These are phyloP conservation scores for Poeciliopsis prolifica DNA, from an alignment of 2,113 vertebrate species.

Conservation along the genomic window DNA sequence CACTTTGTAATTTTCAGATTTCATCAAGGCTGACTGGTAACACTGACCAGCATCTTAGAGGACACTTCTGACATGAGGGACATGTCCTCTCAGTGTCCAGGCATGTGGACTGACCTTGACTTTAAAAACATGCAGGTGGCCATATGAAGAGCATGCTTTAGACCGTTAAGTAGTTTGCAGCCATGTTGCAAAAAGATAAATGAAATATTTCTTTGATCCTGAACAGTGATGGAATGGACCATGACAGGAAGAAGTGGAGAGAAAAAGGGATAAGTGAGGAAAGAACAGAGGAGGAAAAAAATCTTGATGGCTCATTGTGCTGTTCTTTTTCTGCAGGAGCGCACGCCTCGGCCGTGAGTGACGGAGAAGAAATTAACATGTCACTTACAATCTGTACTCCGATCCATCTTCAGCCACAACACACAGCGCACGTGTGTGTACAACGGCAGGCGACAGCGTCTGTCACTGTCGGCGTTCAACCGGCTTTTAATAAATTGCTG, in stretches of 20 bases:
- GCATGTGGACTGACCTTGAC: slow-evolving; percentile 21
- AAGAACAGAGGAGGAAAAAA: slow-evolving; percentile 9
- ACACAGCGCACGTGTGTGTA: slow-evolving; percentile 27
- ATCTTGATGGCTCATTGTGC: slow-evolving; percentile 51
- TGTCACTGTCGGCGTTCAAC: background rate
- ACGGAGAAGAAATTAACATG: slow-evolving; percentile 85
- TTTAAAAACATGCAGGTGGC: background rate
- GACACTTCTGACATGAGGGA: background rate
- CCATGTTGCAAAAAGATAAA: slow-evolving; percentile 9
- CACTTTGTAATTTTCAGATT: no score
- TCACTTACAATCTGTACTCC: slow-evolving; percentile 81
- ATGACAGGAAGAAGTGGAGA: slow-evolving; percentile 9
- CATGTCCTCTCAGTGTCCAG: background rate
- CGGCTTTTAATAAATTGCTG: slow-evolving; percentile 68
- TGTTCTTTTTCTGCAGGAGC: slow-evolving; percentile 74
- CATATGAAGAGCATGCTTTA: slow-evolving; percentile 9
- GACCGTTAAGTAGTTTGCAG: background rate
- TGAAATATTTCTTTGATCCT: slow-evolving; percentile 45
- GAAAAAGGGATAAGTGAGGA: slow-evolving; percentile 13
- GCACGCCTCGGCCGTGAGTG: slow-evolving; percentile 77
- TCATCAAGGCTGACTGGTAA: no score
- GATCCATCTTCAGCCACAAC: slow-evolving; percentile 79
- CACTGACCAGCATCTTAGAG: background rate
- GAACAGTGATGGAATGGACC: slow-evolving; percentile 14
- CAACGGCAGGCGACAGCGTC: slow-evolving; percentile 22